A percentile compares a stretch with the other conserved stretches of the same genome.
phyloP scores from a whole-genome alignment of 2,113 vertebrate genomes.

The Oryzias melastigma region DNA sequence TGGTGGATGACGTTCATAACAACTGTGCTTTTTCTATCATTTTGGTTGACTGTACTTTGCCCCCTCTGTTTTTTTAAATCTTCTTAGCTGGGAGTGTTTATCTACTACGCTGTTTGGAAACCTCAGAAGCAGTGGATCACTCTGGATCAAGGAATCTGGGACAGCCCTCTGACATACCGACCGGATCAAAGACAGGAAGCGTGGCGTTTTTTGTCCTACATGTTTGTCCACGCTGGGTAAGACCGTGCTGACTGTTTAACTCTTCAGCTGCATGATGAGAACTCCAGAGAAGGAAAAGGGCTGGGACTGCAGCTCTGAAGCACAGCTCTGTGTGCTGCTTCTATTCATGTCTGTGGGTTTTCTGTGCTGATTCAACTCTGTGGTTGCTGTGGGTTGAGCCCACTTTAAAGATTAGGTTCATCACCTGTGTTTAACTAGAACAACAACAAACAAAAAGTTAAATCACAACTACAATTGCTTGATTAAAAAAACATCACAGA shows the following conservation, averaged over 20 bases:
- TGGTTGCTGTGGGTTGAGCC: not conserved
- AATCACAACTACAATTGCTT: not conserved
- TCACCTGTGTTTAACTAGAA: not conserved
- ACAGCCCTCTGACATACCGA: conserved; percentile 83
- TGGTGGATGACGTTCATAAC: not conserved
- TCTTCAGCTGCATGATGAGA: not conserved
- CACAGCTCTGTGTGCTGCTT: conserved; percentile 4
- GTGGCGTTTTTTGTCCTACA: conserved; percentile 91
- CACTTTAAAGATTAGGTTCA: no score
- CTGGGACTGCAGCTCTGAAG: not conserved
- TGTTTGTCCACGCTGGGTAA: conserved; percentile 94
- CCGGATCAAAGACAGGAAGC: conserved; percentile 78
- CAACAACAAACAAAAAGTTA: not conserved
- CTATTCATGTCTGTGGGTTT: not conserved
- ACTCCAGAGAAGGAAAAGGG: not conserved
- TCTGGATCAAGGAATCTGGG: conserved; percentile 78
- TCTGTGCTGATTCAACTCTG: conserved; percentile 4
- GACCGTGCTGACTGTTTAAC: conserved; percentile 10
- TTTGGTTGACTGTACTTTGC: not conserved
- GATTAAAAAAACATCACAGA: no score
- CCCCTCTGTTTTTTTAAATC: not conserved
- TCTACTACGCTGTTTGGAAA: conserved; percentile 91
- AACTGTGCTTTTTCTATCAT: not conserved
- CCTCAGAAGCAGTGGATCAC: conserved; percentile 91
- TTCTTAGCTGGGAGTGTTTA: conserved; percentile 82